A percentile compares a stretch with the other conserved stretches of the same genome.
phyloP scores from a whole-genome alignment of 2,113 vertebrate species.

The Falcunculus frontatus region DNA sequence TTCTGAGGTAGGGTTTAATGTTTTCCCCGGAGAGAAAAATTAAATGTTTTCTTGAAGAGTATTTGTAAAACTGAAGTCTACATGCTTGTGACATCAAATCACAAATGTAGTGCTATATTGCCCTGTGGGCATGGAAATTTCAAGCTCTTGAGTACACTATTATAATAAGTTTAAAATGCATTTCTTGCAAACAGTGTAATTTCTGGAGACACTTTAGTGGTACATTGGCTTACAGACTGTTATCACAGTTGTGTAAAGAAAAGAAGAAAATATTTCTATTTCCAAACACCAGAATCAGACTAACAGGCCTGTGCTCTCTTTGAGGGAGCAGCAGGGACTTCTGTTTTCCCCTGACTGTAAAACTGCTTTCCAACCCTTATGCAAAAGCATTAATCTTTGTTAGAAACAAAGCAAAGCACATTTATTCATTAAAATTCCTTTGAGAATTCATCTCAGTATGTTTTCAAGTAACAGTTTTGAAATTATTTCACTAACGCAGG shows the following conservation, averaged over 20 bases:
- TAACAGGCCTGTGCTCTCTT: neutral
- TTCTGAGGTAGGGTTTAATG: neutral
- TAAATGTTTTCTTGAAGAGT: conserved; percentile 23
- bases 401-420: neutral
- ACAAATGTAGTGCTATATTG: conserved; percentile 50
- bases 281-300: conserved; percentile 5
- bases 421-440: neutral
- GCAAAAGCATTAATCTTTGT: neutral
- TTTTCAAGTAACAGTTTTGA: neutral
- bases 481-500: neutral
- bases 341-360: neutral
- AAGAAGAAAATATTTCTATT: conserved; percentile 44
- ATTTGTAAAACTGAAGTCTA: conserved; percentile 22
- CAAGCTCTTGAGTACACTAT: conserved; percentile 35
- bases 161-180: conserved; percentile 37
- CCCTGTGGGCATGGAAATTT: conserved; percentile 48
- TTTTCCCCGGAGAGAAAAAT: neutral
- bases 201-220: conserved; percentile 9
- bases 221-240: conserved; percentile 20
- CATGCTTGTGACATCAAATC: conserved; percentile 22
- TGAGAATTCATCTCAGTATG: neutral
- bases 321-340: neutral
- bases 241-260: conserved; percentile 43
- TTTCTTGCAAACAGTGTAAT: conserved; percentile 22
- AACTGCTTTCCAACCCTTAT: neutral